These are phyloP conservation scores for Gadopsis marmoratus DNA, from an alignment of 2,797 vertebrate genomes.

Conservation along the genomic window DNA sequence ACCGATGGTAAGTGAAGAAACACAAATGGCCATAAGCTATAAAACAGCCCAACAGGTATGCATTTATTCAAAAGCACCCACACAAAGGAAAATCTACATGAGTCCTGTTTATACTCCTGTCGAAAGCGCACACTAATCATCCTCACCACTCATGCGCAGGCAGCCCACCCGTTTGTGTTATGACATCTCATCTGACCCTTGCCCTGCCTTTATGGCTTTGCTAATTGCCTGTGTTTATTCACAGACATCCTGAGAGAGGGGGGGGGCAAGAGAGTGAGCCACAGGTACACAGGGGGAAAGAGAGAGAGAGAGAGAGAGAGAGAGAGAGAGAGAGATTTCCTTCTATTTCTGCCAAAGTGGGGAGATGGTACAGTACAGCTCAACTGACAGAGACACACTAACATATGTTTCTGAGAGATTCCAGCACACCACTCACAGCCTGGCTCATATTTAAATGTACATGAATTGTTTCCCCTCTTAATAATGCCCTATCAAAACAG, in stretches of 20 bases:
- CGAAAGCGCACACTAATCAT: conserved; percentile 57
- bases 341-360: conserved; percentile 60
- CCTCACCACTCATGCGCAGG: conserved; percentile 30
- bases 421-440: conserved; percentile 62
- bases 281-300: conserved; percentile 53
- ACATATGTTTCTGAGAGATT: conserved; percentile 61
- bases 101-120: conserved; percentile 47
- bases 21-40: conserved; percentile 65
- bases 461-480: conserved; percentile 59
- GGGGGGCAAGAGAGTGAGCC: conserved; percentile 32
- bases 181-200: conserved; percentile 78
- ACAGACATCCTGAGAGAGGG: conserved; percentile 67
- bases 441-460: conserved; percentile 77
- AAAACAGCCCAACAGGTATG: conserved; percentile 40
- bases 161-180: conserved; percentile 73
- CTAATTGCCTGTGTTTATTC: conserved; percentile 80
- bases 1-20: conserved; percentile 62
- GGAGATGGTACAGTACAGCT: conserved; percentile 40
- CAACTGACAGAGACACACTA: conserved; percentile 40
- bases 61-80: conserved; percentile 58
- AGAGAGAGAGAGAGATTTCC: conserved; percentile 18
- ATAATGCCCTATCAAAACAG: conserved; percentile 72
- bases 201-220: conserved; percentile 62
- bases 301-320: conserved; percentile 10
- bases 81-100: conserved; percentile 51